A percentile compares a stretch with the other conserved stretches of the same genome.
These are phyloP conservation scores for Calliphora vicina DNA, from an alignment of 1,140 invertebrate genomes.

Conservation along the genomic window DNA sequence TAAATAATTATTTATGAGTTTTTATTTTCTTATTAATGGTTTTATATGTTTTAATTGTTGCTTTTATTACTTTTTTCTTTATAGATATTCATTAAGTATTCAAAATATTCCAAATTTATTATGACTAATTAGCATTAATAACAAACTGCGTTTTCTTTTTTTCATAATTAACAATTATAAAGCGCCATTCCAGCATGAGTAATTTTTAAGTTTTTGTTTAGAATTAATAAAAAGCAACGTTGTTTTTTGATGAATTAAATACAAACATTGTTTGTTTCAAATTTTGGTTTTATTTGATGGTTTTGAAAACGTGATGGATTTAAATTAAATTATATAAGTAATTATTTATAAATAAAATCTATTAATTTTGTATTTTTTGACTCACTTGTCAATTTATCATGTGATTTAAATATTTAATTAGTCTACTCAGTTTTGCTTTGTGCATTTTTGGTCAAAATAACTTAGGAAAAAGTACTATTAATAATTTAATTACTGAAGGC, in stretches of 20 bases:
- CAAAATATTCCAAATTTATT: conserved; percentile 6
- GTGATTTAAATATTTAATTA: not conserved
- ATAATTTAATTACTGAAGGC: too few species aligned
- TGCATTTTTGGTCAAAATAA: not conserved
- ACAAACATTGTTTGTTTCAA: not conserved
- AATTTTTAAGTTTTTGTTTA: conserved; percentile 5
- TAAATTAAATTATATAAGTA: not conserved
- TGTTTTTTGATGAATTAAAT: not conserved
- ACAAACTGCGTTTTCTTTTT: not conserved
- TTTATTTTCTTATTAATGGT: not conserved
- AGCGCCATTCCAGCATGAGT: not conserved
- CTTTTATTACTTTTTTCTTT: not conserved
- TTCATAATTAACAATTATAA: not conserved
- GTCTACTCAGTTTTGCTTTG: not conserved
- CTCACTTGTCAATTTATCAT: not conserved
- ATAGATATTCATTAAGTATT: not conserved
- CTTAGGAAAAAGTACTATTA: too few species aligned
- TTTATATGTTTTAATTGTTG: not conserved
- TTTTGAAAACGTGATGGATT: not conserved
- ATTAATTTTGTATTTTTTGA: not conserved
- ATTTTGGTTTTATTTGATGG: not conserved
- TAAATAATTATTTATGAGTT: too few species aligned
- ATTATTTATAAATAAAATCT: not conserved
- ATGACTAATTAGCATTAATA: conserved; percentile 11
- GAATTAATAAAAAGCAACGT: not conserved